Evolutionary conservation across 2,888 invertebrate species (phyloP).

Genomic region (Drosophila histrio): DNA sequence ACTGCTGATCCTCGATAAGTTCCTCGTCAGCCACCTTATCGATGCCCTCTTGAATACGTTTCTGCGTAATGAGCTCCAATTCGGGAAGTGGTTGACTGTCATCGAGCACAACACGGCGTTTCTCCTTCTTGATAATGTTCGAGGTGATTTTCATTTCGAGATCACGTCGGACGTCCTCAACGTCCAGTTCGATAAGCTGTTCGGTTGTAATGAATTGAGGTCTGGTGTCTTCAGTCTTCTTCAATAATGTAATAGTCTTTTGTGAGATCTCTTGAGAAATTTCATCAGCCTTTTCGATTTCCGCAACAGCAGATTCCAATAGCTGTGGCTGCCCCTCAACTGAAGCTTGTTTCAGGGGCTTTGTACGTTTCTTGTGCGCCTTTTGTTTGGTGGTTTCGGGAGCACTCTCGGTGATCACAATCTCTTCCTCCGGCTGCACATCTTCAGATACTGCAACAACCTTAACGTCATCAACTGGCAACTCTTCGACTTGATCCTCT

Average conservation of each 20-base stretch:
- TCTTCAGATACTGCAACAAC: constrained; percentile 83
- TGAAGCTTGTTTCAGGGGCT: constrained; percentile 81
- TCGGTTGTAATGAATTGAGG: constrained; percentile 82
- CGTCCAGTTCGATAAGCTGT: constrained; percentile 82
- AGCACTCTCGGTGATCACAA: constrained; percentile 66
- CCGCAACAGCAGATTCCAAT: constrained; percentile 78
- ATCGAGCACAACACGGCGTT: constrained; percentile 84
- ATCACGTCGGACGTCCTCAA: constrained; percentile 85
- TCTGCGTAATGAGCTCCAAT: constrained; percentile 86
- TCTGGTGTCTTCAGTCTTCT: constrained; percentile 83
- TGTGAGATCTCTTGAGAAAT: constrained; percentile 83
- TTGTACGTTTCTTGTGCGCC: constrained; percentile 83
- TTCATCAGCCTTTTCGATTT: constrained; percentile 81
- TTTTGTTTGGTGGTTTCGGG: constrained; percentile 80
- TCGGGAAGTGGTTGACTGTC: constrained; percentile 86
- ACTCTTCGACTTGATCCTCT: constrained; percentile 80
- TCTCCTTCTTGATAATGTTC: constrained; percentile 84
- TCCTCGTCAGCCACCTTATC: constrained; percentile 86
- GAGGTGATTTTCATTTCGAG: constrained; percentile 86
- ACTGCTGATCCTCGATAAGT: constrained; percentile 84
- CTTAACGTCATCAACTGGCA: constrained; percentile 78
- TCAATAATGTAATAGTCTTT: constrained; percentile 84
- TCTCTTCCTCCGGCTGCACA: constrained; percentile 80
- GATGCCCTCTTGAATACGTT: constrained; percentile 85
- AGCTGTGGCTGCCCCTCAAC: constrained; percentile 82